Percentiles rank a stretch among this genome's conserved stretches.
phyloP scores from a whole-genome alignment of 2,888 invertebrate genomes.

The Eudemis profundana region DNA sequence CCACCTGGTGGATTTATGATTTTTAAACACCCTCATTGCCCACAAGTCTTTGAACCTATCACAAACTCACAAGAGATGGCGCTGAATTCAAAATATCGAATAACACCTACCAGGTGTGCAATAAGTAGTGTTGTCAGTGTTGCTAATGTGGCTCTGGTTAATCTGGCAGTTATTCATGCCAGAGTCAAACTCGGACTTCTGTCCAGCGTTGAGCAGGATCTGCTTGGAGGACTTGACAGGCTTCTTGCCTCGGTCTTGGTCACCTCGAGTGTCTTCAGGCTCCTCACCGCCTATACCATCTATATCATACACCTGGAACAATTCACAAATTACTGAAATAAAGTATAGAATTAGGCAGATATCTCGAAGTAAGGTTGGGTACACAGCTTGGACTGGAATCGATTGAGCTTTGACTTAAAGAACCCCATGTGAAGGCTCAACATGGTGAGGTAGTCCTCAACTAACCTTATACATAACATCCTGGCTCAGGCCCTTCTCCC shows the following conservation, averaged over 20 bases:
- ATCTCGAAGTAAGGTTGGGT: background rate
- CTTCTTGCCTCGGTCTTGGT: conserved; percentile 61
- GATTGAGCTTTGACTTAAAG: no score
- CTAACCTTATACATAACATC: conserved; percentile 81
- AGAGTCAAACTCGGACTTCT: conserved; percentile 80
- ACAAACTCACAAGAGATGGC: no score
- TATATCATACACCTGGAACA: conserved; percentile 79
- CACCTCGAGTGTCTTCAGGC: conserved; percentile 64
- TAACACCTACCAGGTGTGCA: conserved; percentile 69
- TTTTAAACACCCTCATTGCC: no score
- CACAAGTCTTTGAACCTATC: no score
- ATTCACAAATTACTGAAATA: conserved; percentile 5
- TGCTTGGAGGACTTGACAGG: conserved; percentile 78
- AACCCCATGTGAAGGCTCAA: no score
- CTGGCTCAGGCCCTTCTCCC: conserved; percentile 79
- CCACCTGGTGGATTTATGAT: no score
- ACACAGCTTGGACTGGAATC: background rate
- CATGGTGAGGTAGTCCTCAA: background rate
- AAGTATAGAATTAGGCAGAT: background rate
- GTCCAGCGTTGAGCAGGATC: conserved; percentile 79
- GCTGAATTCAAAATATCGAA: no score
- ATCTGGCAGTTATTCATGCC: conserved; percentile 82
- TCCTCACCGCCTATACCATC: conserved; percentile 78
- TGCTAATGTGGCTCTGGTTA: conserved; percentile 64
- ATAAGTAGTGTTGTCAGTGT: conserved; percentile 74